Base-by-base conservation (phyloP, 2,888 invertebrate genomes). In the Trypoxylon attenuatum region DNA sequence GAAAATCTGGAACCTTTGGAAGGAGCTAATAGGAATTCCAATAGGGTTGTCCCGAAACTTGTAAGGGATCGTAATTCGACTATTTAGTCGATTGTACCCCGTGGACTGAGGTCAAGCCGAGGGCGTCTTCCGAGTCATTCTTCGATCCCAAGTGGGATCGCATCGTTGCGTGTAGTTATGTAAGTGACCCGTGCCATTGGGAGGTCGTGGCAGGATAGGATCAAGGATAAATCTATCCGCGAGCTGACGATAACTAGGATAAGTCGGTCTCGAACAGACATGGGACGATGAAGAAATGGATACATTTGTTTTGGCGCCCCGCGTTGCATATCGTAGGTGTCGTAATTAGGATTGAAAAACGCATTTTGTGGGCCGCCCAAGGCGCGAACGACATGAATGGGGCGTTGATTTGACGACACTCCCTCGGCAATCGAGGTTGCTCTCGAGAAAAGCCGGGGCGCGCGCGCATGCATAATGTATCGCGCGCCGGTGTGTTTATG, bases 321-420 rank as follows among this genome's bases (percentile, higher is more conserved):
- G 60, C n/a, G 21, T n/a, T 2, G 13, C 38, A n/a, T n/a, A n/a
- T n/a, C 27, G 27, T 46, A 60, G 47, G 29, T 49, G 51, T 59
- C 50, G 66, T 66, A 76, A 76, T 71, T 76, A 67, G 57, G 63
- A 64, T 61, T 56, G 71, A 66, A 71, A 71, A 76, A 47, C 50
- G 49, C 51, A 54, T 49, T 62, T 62, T 45, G 54, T 56, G 55
- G 61, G 54, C 63, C 62, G 45, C 52, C 67, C 73, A 59, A 80
- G 81, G 81, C 82, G 82, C 76, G 79, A 82, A 80, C 77, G 74
- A 81, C 82, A 81, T 64, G 80, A 65, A 77, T 77, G 75, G 79
- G 83, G 83, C 83, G 83, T 83, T 73, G 79, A 84, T 82, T 75
- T 77, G 78, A 79, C 75, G 81, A 82, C 79, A 80, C 82, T 83